phyloP scores from a whole-genome alignment of 2,888 invertebrate genomes.

The Rhagonycha fulva region DNA sequence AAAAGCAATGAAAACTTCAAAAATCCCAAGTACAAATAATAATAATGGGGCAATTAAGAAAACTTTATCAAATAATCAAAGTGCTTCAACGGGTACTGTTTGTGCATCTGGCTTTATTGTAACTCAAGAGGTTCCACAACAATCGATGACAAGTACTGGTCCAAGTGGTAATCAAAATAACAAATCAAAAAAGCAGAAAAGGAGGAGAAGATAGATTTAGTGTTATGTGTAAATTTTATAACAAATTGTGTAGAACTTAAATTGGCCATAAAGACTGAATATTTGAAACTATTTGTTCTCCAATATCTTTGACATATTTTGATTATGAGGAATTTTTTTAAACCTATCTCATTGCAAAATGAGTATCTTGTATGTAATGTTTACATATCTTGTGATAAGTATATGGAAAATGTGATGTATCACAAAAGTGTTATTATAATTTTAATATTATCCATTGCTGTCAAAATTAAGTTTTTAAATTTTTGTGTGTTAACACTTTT shows the following conservation, averaged over 20 bases:
- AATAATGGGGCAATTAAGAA: background rate
- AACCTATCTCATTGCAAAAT: background rate
- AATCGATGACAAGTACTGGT: background rate
- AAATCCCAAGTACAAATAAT: background rate
- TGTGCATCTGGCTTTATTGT: background rate
- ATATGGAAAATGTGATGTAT: background rate
- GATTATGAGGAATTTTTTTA: background rate
- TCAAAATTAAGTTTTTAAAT: constrained; percentile 9
- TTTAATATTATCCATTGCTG: background rate
- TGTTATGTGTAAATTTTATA: background rate
- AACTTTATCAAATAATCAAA: background rate
- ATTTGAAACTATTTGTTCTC: background rate
- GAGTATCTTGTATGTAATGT: constrained; percentile 2
- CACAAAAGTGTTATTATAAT: background rate
- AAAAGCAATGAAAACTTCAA: background rate
- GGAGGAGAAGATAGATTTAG: background rate
- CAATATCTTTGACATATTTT: background rate
- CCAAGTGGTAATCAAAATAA: background rate
- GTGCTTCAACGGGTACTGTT: background rate
- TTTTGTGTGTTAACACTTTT: background rate
- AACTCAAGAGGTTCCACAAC: background rate
- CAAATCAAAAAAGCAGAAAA: background rate
- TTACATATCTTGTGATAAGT: constrained; percentile 2
- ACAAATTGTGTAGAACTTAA: background rate
- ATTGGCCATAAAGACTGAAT: background rate